These are phyloP conservation scores for Muscina levida DNA, from an alignment of 2,888 invertebrate species.

Conservation along the genomic window DNA sequence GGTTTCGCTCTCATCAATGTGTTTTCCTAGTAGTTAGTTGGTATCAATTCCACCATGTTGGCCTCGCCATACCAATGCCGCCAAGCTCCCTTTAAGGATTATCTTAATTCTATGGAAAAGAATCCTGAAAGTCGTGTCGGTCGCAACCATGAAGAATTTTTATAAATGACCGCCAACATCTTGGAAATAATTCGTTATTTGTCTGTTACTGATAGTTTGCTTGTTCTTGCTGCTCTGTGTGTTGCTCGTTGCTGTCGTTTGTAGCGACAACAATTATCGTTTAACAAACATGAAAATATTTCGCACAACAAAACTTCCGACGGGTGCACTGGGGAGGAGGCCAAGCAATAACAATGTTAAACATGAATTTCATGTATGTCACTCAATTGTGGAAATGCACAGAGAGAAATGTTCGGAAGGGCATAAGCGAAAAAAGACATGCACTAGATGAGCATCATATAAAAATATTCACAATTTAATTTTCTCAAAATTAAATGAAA, in stretches of 20 bases:
- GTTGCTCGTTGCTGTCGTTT: conserved; percentile 27
- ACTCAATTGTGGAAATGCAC: conserved; percentile 30
- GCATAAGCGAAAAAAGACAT: no score
- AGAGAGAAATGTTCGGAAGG: conserved; percentile 32
- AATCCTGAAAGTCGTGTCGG: background rate
- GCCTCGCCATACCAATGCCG: no score
- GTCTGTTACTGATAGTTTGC: conserved; percentile 27
- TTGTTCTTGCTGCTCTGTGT: no score
- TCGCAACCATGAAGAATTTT: conserved; percentile 36
- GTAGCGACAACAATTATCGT: conserved; percentile 64
- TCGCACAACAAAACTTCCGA: conserved; percentile 50
- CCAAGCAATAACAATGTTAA: conserved; percentile 59
- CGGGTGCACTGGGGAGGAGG: background rate
- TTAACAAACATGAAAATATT: conserved; percentile 62
- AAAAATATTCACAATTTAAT: no score
- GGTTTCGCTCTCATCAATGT: no score
- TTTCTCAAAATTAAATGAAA: no score
- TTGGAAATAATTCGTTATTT: conserved; percentile 53
- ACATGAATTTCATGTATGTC: conserved; percentile 61
- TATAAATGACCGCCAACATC: conserved; percentile 59
- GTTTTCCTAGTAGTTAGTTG: no score
- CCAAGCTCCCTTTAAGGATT: conserved; percentile 31
- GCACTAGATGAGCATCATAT: no score
- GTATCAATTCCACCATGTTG: no score
- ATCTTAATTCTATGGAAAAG: conserved; percentile 17